Evolutionary conservation across 2,888 invertebrate species (phyloP), one percentile per base, ranked within the genome.

Genomic region (Philaethria dido): DNA sequence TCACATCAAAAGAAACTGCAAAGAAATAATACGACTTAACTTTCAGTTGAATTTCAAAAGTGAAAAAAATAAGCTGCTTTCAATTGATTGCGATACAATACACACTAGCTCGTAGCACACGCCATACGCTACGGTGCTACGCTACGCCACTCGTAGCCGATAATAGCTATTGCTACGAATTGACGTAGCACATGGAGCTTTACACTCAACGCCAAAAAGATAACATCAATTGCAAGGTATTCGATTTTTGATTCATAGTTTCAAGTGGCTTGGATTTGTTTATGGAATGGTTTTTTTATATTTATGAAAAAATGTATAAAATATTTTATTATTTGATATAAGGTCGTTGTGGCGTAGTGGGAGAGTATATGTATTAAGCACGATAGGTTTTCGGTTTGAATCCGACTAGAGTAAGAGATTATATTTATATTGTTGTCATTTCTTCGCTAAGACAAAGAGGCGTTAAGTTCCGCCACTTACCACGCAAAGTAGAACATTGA

Each of bases 171-270:
- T 60, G 64, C 61, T 64, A 69, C 67, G 69, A 71, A 69, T 68
- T 68, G 72, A 68, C 66, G 70, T 70, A 72, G 70, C 64, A 68
- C 64, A 64, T 57, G 68, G 45, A 64, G 65, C 22, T 67, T 29
- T 33, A 68, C 61, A 63, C 62, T 62, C 48, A 25, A 59, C 50
- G 50, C 44, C 25, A 50, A 67, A 67, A 66, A 63, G 50, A 67
- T 61, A 66, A 54, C 44, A 62, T 62, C 61, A 50, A 50, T 64
- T 52, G 45, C 33, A 33, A 61, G 54, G 57, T 29, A 20, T 66
- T 62, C 18, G 42, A 66, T 62, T 55, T 66, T 29, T 54, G n/a
- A 45, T 62, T 62, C 55, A 39, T 55, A 39, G 39, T 45, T 61
- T 60, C n/a, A 22, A 52, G n/a, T 47, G 50, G 33, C 13, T 47